Percentiles rank a stretch among this genome's conserved stretches.
phyloP scores from a whole-genome alignment of 1,140 invertebrate genomes.

The Magallana ariakensis region DNA sequence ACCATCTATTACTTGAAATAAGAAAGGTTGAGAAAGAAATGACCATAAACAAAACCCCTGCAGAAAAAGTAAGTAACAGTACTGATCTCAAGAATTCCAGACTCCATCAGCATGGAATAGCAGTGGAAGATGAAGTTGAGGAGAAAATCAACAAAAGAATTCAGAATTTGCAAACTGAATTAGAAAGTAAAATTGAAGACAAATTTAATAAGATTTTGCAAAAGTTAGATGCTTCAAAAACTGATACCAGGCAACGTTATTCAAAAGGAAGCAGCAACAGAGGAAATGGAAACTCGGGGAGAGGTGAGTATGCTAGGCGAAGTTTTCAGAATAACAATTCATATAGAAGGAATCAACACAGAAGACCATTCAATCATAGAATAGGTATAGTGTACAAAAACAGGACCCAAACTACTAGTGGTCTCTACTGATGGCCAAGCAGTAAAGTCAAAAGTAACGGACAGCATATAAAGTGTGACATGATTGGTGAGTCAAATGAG shows the following conservation, averaged over 20 bases:
- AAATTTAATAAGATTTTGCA: background rate
- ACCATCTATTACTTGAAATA: background rate
- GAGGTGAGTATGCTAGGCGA: background rate
- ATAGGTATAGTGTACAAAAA: background rate
- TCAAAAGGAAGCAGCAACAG: background rate
- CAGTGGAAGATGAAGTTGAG: background rate
- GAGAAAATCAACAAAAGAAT: constrained; percentile 25
- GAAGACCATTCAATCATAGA: background rate
- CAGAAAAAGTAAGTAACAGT: background rate
- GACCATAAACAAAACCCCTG: background rate
- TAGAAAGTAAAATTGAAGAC: constrained; percentile 11
- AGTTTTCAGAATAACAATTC: background rate
- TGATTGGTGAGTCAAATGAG: constrained; percentile 49
- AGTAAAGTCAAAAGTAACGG: background rate
- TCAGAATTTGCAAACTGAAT: background rate
- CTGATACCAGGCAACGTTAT: background rate
- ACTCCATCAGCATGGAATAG: background rate
- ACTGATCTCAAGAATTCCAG: background rate
- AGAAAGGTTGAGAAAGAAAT: constrained; percentile 8
- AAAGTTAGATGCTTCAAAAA: background rate
- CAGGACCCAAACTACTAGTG: background rate
- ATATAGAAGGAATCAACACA: background rate
- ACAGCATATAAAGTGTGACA: background rate
- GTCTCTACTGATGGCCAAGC: constrained; percentile 39
- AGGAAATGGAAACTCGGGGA: background rate